These are phyloP conservation scores for Pandemis corylana DNA, from an alignment of 2,888 invertebrate species.

Conservation along the genomic window DNA sequence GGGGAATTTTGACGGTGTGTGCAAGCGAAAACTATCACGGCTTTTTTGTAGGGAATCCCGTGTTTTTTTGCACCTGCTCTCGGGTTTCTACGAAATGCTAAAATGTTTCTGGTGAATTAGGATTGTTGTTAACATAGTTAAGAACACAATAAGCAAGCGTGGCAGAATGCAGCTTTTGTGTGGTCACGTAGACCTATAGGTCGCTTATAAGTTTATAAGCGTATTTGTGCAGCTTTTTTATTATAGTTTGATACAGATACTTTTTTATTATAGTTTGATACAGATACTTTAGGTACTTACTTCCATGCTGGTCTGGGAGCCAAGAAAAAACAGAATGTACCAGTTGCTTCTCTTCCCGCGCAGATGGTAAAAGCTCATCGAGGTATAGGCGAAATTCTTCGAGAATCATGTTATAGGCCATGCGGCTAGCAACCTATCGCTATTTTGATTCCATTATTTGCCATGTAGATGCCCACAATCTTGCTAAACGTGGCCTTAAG, in stretches of 20 bases:
- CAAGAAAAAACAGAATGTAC: no score
- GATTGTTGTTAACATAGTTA: background rate
- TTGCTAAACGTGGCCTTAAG: no score
- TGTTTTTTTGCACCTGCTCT: slow-evolving; percentile 29
- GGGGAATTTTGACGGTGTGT: background rate
- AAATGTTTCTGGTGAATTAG: slow-evolving; percentile 28
- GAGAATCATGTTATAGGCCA: no score
- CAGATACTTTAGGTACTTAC: no score
- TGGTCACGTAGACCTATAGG: slow-evolving; percentile 35
- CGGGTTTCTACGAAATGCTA: slow-evolving; percentile 27
- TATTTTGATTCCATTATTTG: no score
- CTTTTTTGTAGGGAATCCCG: slow-evolving; percentile 26
- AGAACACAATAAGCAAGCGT: slow-evolving; percentile 26
- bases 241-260: background rate
- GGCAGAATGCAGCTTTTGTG: slow-evolving; percentile 20
- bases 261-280: background rate
- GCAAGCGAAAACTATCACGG: slow-evolving; percentile 19
- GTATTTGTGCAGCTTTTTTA: slow-evolving; percentile 3
- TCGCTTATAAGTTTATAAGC: no score
- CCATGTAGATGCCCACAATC: no score
- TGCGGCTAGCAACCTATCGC: no score
- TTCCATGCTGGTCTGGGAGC: no score
- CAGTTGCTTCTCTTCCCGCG: no score
- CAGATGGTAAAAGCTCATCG: no score
- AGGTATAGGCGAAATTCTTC: no score